These are phyloP conservation scores for Lota lota DNA, from an alignment of 2,113 vertebrate genomes.

Conservation along the genomic window DNA sequence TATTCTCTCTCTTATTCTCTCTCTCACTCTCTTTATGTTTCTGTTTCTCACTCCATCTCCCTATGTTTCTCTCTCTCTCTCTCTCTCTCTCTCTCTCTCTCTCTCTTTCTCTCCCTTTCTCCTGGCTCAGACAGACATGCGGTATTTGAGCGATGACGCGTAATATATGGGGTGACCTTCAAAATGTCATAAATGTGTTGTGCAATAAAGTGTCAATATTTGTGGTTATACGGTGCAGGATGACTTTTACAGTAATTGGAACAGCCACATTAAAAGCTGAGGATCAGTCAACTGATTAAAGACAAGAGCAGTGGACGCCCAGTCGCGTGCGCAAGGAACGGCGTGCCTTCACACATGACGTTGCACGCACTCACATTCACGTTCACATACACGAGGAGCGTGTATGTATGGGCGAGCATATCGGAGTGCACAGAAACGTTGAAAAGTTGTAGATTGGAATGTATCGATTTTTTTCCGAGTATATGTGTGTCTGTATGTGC, in stretches of 20 bases:
- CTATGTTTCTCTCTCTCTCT: conserved; percentile 74
- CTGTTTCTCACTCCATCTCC: conserved; percentile 66
- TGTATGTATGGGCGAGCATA: background rate
- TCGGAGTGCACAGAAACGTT: too few species aligned
- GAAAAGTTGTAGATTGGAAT: too few species aligned
- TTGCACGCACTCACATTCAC: conserved; percentile 1
- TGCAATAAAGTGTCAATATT: conserved; percentile 99
- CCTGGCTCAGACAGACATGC: conserved; percentile 34
- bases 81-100: conserved; percentile 77
- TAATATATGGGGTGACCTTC: conserved; percentile 99
- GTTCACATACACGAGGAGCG: conserved; percentile 2
- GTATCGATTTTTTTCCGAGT: conserved; percentile 8
- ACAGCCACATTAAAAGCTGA: conserved; percentile 98
- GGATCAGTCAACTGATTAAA: conserved; percentile 98
- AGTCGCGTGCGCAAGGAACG: background rate
- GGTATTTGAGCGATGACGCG: conserved; percentile 82
- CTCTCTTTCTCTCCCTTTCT: conserved; percentile 74
- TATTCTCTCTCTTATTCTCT: conserved; percentile 67
- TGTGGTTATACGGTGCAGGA: conserved; percentile 97
- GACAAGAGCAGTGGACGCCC: conserved; percentile 77
- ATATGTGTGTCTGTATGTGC: conserved; percentile 6
- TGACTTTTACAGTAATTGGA: conserved; percentile 99
- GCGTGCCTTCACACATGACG: background rate
- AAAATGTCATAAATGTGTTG: conserved; percentile 99
- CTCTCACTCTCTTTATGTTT: conserved; percentile 72